A percentile compares a stretch with the other conserved stretches of the same genome.
These are phyloP conservation scores for Caerostris darwini DNA, from an alignment of 1,140 invertebrate genomes.

Conservation along the genomic window DNA sequence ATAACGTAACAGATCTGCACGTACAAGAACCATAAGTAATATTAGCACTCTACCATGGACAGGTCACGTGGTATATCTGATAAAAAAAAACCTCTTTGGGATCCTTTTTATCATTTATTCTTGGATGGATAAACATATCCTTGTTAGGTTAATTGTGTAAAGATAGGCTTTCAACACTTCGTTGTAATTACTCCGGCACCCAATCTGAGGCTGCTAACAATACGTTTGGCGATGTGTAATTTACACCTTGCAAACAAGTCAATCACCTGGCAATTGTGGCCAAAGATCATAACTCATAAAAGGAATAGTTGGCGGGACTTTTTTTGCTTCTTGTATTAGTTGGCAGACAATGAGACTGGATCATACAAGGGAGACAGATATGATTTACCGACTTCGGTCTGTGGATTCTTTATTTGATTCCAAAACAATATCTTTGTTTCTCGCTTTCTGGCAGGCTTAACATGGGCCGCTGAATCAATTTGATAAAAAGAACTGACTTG, in stretches of 20 bases:
- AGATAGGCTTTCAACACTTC: slow-evolving; percentile 44
- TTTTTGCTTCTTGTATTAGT: not conserved
- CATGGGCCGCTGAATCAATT: not conserved
- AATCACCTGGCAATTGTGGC: slow-evolving; percentile 70
- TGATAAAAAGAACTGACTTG: slow-evolving; percentile 59
- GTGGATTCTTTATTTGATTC: slow-evolving; percentile 48
- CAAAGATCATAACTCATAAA: slow-evolving; percentile 47
- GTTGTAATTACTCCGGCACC: slow-evolving; percentile 57
- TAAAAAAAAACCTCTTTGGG: not conserved
- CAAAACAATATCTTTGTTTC: slow-evolving; percentile 64
- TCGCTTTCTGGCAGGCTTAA: slow-evolving; percentile 37
- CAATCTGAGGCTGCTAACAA: slow-evolving; percentile 55
- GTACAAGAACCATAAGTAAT: slow-evolving; percentile 66
- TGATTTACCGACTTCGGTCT: slow-evolving; percentile 54
- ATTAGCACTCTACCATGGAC: slow-evolving; percentile 47
- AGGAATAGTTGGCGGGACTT: slow-evolving; percentile 5
- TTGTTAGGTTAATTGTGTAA: slow-evolving; percentile 40
- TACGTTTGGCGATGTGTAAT: slow-evolving; percentile 36
- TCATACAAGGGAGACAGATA: slow-evolving; percentile 24
- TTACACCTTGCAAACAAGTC: slow-evolving; percentile 74
- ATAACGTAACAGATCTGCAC: slow-evolving; percentile 25
- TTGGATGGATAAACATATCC: slow-evolving; percentile 61
- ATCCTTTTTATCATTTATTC: not conserved
- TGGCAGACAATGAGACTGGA: slow-evolving; percentile 46
- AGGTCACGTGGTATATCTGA: slow-evolving; percentile 60